Conservation (phyloP, 1,140 invertebrate genomes). For the Procambarus virginalis region DNA sequence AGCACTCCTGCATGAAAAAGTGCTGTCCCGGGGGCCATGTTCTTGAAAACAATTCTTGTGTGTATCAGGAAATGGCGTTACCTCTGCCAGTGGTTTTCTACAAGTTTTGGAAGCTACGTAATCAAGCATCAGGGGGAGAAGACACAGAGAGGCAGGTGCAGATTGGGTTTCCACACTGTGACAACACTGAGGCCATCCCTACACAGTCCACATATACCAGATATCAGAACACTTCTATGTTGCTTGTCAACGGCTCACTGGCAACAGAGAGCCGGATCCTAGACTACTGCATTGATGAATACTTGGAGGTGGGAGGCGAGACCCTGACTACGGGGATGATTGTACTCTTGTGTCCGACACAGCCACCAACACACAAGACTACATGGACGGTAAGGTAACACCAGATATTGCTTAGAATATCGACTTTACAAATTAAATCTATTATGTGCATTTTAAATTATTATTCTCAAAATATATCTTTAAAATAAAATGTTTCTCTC, state of each 20-base stretch:
- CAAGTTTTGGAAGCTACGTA: not conserved
- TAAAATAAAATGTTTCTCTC: too few species aligned
- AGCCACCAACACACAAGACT: not conserved
- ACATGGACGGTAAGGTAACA: not conserved
- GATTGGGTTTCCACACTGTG: constrained; percentile 15
- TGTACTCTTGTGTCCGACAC: not conserved
- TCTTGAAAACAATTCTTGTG: constrained; percentile 2
- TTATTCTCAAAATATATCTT: too few species aligned
- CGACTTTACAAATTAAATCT: too few species aligned
- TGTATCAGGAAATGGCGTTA: not conserved
- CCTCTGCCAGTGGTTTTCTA: not conserved
- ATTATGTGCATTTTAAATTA: too few species aligned
- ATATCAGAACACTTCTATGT: not conserved
- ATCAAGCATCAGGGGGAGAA: not conserved
- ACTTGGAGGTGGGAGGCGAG: not conserved
- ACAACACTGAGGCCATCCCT: not conserved
- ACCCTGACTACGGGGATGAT: not conserved
- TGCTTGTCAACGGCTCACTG: not conserved
- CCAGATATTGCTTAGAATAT: not conserved
- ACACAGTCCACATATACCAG: not conserved
- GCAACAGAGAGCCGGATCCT: not conserved
- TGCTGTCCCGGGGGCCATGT: constrained; percentile 33
- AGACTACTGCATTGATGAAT: constrained; percentile 22
- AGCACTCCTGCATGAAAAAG: constrained; percentile 1
- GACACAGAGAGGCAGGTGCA: not conserved